Conservation (phyloP, 1,140 invertebrate genomes). For the Cydia pomonella region DNA sequence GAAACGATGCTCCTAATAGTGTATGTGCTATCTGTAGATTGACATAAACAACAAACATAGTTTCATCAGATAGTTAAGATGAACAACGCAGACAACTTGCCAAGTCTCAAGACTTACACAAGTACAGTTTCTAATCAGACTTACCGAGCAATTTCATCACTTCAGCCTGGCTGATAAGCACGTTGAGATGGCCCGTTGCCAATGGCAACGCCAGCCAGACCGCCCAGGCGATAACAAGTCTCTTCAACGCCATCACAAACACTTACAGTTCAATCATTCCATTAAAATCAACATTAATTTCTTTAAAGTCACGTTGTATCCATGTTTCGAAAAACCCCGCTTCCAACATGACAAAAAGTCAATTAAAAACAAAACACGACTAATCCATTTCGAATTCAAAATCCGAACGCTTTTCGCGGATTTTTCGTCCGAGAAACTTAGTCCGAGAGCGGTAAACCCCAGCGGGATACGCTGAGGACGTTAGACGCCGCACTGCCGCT, state of each 20-base stretch:
- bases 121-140: slow-evolving; percentile 41
- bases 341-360: background rate
- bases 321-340: slow-evolving; percentile 45
- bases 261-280: slow-evolving; percentile 65
- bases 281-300: slow-evolving; percentile 72
- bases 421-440: slow-evolving; percentile 50
- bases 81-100: slow-evolving; percentile 1
- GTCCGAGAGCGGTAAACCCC: slow-evolving; percentile 40
- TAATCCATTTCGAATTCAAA: slow-evolving; percentile 24
- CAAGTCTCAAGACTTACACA: slow-evolving; percentile 19
- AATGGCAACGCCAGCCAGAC: slow-evolving; percentile 73
- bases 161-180: slow-evolving; percentile 89
- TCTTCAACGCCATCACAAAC: slow-evolving; percentile 63
- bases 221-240: slow-evolving; percentile 67
- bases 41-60: too few species aligned
- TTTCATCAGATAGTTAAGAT: background rate
- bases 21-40: too few species aligned
- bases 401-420: slow-evolving; percentile 37
- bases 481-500: slow-evolving; percentile 73
- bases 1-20: too few species aligned
- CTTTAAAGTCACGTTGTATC: slow-evolving; percentile 58
- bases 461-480: slow-evolving; percentile 53
- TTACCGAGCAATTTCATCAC: slow-evolving; percentile 89
- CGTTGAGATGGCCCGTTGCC: slow-evolving; percentile 84
- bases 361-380: slow-evolving; percentile 15